A percentile compares a stretch with the other conserved stretches of the same genome.
phyloP scores from a whole-genome alignment of 92 coral and sea anemone species.

The Paramuricea clavata region DNA sequence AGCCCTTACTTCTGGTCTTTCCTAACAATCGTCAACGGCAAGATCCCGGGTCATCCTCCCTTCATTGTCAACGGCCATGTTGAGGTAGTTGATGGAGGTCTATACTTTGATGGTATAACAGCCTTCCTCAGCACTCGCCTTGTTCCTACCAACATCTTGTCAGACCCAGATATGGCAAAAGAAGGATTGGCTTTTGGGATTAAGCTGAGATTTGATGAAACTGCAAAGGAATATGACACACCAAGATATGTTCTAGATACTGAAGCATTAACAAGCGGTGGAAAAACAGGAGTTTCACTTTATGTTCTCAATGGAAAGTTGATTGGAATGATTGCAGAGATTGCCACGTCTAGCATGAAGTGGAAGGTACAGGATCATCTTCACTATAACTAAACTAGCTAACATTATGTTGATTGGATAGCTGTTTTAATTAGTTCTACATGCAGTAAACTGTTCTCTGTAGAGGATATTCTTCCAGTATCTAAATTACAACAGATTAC shows the following conservation, averaged over 20 bases:
- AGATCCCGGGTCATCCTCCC: slow-evolving; percentile 75
- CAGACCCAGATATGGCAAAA: slow-evolving; percentile 77
- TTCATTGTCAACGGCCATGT: slow-evolving; percentile 79
- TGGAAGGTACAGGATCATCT: slow-evolving; percentile 79
- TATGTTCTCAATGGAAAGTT: slow-evolving; percentile 81
- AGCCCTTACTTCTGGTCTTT: slow-evolving; percentile 93
- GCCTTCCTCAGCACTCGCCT: slow-evolving; percentile 78
- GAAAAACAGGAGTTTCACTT: slow-evolving; percentile 83
- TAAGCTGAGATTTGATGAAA: slow-evolving; percentile 78
- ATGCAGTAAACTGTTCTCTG: too few species aligned
- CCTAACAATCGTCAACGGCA: slow-evolving; percentile 68
- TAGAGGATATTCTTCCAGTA: too few species aligned
- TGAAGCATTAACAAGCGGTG: slow-evolving; percentile 82
- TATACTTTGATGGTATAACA: slow-evolving; percentile 83
- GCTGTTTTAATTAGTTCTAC: too few species aligned
- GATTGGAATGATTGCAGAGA: slow-evolving; percentile 78
- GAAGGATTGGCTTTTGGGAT: slow-evolving; percentile 81
- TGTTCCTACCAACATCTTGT: slow-evolving; percentile 63
- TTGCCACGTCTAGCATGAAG: slow-evolving; percentile 75
- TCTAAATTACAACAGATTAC: too few species aligned
- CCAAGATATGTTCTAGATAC: slow-evolving; percentile 84
- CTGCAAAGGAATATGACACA: slow-evolving; percentile 67
- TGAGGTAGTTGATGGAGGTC: slow-evolving; percentile 79
- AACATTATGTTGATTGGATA: background rate
- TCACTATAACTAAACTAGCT: too few species aligned